Base-by-base conservation (phyloP, 2,888 invertebrate genomes). In the Adelognathus sp. region DNA sequence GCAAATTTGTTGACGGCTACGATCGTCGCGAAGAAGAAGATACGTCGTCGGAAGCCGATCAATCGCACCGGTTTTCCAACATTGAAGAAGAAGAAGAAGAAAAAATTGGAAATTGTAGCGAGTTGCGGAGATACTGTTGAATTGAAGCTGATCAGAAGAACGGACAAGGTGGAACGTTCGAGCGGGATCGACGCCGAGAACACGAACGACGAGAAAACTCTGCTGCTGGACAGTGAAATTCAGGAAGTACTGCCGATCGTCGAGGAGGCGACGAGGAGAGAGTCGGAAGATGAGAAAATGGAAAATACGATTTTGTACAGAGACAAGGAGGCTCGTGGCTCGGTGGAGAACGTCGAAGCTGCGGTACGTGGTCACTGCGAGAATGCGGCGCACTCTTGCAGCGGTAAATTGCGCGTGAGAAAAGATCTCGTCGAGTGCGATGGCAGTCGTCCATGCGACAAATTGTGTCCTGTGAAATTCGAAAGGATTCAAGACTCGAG, bases 1-100 rank as follows among this genome's bases (percentile, higher is more conserved):
- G 52, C 78, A 4, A 75, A 81, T 74, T 50, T 80, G 29, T 16
- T 76, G 52, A 82, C 86, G 11, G 83, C 86, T 64, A 70, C 85
- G 52, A 83, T 86, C 3, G 73, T 88, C 1, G 81, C 87, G 1
- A 94, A 94, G 85, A 93, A 93, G 84, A 93, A 93, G 82, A 90
- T 92, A 6, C 90, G 93, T 16, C 93, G 96, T 84, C 94, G 97
- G 44, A 95, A 97, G 89, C 95, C 96, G 18, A 95, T 96, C 46
- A 97, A 97, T 88, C 93, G 97, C 84, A 97, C 97, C 16, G 98
- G 98, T 2, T 98, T 98, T 90, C 98, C 98, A 0, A 96, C 95
- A 21, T 92, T 96, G 14, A 96, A 96, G 87, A 95, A 94, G 88
- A 97, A 97, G 91, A 97, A 97, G 89, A 96, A 96, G 89, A 96